Conservation (phyloP, 2,888 invertebrate genomes). For the Calephelis perditalis region DNA sequence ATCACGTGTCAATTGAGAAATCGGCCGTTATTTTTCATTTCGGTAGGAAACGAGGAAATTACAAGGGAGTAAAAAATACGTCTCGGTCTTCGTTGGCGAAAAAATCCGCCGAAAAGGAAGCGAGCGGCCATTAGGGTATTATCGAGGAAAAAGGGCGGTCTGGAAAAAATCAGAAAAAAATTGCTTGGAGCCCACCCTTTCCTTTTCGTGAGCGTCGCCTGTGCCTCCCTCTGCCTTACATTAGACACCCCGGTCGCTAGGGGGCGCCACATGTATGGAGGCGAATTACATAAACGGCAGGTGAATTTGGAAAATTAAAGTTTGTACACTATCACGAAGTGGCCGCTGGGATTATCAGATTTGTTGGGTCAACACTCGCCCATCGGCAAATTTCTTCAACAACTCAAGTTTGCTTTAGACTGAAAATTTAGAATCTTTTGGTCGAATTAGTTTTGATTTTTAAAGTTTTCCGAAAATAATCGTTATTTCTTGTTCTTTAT, state of each 20-base stretch:
- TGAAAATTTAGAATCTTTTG: background rate
- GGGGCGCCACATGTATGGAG: slow-evolving; percentile 57
- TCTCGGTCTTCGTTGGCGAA: slow-evolving; percentile 64
- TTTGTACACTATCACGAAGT: slow-evolving; percentile 48
- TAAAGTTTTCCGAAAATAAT: too few species aligned
- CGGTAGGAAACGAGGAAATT: slow-evolving; percentile 66
- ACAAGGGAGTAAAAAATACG: slow-evolving; percentile 68
- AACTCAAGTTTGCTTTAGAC: slow-evolving; percentile 9
- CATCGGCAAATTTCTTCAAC: slow-evolving; percentile 15
- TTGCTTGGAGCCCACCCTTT: slow-evolving; percentile 71
- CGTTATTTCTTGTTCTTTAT: too few species aligned
- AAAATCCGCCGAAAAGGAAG: slow-evolving; percentile 73
- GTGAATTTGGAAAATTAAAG: slow-evolving; percentile 76
- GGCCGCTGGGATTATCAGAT: slow-evolving; percentile 33
- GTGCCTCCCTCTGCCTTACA: slow-evolving; percentile 57
- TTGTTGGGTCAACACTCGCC: slow-evolving; percentile 24
- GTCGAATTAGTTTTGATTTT: background rate
- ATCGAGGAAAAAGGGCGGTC: slow-evolving; percentile 66
- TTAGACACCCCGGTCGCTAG: slow-evolving; percentile 54
- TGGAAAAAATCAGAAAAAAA: slow-evolving; percentile 73
- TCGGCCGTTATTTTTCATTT: slow-evolving; percentile 60
- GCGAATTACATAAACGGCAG: slow-evolving; percentile 70
- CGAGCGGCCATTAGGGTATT: slow-evolving; percentile 76
- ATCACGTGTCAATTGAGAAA: slow-evolving; percentile 55
- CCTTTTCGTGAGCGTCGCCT: slow-evolving; percentile 72